These are phyloP conservation scores for Antheraea mylitta DNA, from an alignment of 1,140 invertebrate genomes.

Conservation along the genomic window DNA sequence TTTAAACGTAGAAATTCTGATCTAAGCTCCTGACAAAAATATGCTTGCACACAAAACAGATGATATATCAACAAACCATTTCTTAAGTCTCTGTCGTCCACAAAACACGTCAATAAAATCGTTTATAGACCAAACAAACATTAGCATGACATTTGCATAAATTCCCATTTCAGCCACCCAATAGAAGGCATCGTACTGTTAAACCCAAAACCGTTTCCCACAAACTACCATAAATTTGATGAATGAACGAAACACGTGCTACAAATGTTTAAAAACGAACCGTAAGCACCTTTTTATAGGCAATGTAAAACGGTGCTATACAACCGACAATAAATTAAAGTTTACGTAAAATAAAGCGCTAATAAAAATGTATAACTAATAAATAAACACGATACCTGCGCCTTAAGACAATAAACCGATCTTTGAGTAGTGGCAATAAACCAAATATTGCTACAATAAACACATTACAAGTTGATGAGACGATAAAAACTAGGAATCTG, in stretches of 20 bases:
- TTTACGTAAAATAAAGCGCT: conserved; percentile 77
- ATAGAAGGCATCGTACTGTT: conserved; percentile 20
- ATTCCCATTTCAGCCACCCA: conserved; percentile 22
- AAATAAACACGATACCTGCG: conserved; percentile 77
- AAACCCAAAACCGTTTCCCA: conserved; percentile 73
- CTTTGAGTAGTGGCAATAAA: conserved; percentile 72
- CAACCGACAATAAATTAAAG: conserved; percentile 76
- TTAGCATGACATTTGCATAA: conserved; percentile 19
- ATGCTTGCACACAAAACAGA: neutral
- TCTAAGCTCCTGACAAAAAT: neutral
- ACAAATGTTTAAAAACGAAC: conserved; percentile 74
- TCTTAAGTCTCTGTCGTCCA: neutral
- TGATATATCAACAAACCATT: neutral
- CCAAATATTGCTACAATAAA: conserved; percentile 77
- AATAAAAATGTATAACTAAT: conserved; percentile 79
- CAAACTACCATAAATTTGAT: conserved; percentile 75
- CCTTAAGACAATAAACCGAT: conserved; percentile 75
- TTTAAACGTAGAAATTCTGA: neutral
- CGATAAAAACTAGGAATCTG: conserved; percentile 56
- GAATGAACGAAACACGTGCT: conserved; percentile 77
- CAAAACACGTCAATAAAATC: conserved; percentile 24
- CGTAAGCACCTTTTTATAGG: conserved; percentile 75
- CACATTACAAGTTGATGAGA: conserved; percentile 71
- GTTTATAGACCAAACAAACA: conserved; percentile 25
- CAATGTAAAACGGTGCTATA: conserved; percentile 75